A percentile compares a stretch with the other conserved stretches of the same genome.
Evolutionary conservation across 2,113 vertebrate genomes (phyloP).

Genomic region (Brachypodius melanocephalos): DNA sequence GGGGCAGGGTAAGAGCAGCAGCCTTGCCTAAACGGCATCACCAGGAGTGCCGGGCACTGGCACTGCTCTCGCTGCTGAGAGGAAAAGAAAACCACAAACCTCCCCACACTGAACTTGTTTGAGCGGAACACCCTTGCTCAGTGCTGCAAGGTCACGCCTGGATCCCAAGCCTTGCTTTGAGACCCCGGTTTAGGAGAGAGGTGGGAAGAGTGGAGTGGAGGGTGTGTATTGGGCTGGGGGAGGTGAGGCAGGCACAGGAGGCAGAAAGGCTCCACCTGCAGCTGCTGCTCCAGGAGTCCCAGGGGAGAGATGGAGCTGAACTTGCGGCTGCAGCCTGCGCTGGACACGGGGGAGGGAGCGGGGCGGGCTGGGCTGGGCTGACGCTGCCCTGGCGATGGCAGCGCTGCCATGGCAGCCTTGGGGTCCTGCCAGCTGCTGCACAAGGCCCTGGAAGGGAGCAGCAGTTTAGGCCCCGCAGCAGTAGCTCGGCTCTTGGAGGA

Average conservation of each 20-base stretch:
- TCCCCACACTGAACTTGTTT: rapidly evolving
- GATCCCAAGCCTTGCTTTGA: rapidly evolving
- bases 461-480: not conserved
- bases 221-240: not conserved
- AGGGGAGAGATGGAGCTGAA: rapidly evolving
- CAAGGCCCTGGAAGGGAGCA: not conserved
- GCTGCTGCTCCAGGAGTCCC: not conserved
- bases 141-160: rapidly evolving
- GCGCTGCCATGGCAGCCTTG: not conserved
- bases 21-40: rapidly evolving
- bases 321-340: rapidly evolving
- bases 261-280: not conserved
- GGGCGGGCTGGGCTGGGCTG: not conserved
- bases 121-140: rapidly evolving
- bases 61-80: not conserved
- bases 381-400: not conserved
- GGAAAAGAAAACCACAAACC: not conserved
- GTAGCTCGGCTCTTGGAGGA: rapidly evolving
- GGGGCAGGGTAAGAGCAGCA: not conserved
- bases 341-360: rapidly evolving
- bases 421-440: not conserved
- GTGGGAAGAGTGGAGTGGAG: too few relatives aligned
- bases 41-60: not conserved
- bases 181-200: too few relatives aligned
- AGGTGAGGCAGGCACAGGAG: not conserved